Percentiles rank a stretch among this genome's conserved stretches.
These are phyloP conservation scores for Osmerus eperlanus DNA, from an alignment of 2,113 vertebrate genomes.

Conservation along the genomic window DNA sequence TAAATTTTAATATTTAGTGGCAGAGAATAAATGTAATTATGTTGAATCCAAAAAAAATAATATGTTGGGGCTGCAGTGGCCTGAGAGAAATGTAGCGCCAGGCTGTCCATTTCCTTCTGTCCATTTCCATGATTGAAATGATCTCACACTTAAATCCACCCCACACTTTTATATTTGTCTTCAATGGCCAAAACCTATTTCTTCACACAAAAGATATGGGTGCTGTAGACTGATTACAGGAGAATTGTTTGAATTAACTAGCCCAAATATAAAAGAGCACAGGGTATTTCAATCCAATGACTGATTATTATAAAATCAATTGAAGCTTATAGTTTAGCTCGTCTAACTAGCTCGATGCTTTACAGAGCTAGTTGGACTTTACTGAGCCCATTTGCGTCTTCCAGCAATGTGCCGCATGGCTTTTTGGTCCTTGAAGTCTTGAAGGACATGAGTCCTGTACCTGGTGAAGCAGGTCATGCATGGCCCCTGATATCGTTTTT, in stretches of 20 bases:
- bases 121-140: slow-evolving; percentile 17
- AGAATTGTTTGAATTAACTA: slow-evolving; percentile 5
- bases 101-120: slow-evolving; percentile 21
- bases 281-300: neutral
- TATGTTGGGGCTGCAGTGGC: neutral
- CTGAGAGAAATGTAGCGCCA: slow-evolving; percentile 7
- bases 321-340: neutral
- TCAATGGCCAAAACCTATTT: slow-evolving; percentile 6
- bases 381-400: neutral
- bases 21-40: slow-evolving; percentile 22
- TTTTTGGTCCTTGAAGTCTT: slow-evolving; percentile 50
- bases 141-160: slow-evolving; percentile 3
- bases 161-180: neutral
- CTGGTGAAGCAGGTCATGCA: slow-evolving; percentile 51
- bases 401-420: slow-evolving; percentile 24
- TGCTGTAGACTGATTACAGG: neutral
- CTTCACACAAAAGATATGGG: neutral
- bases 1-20: neutral
- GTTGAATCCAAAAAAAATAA: slow-evolving; percentile 22
- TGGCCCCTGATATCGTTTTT: slow-evolving; percentile 41
- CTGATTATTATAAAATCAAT: slow-evolving; percentile 1
- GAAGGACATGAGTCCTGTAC: slow-evolving; percentile 48
- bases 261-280: neutral
- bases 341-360: neutral
- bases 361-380: neutral